Base-by-base conservation (phyloP, 2,888 invertebrate species). In the Gerris lacustris region DNA sequence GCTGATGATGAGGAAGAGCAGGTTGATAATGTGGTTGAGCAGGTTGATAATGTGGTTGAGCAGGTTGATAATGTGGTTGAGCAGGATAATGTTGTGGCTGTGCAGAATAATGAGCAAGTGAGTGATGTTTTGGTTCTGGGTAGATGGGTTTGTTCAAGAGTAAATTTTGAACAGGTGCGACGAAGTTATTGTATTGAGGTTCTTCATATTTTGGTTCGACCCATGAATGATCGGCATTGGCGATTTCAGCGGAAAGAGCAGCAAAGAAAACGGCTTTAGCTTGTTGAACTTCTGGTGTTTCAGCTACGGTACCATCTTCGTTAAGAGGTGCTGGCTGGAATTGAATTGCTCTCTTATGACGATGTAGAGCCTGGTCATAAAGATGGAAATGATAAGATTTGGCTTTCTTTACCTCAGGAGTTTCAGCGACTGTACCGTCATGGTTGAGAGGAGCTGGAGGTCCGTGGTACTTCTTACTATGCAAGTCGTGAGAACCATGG, bases 381-480 rank as follows among this genome's bases (percentile, higher is more conserved):
- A 73, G 73, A 15, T 73, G 73, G 31, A 74, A 72, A 73, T 81
- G 81, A 78, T 78, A 75, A 5, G 81, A 80, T 73, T 81, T 81
- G 63, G 81, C 81, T 71, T 79, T 78, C 66, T 79, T 78, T 6
- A 81, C 81, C 75, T 81, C 81, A 44, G 81, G 78, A 7, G 81
- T 81, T 74, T 81, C 81, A 31, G 74, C 74, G 5, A 74, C 70
- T 17, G 70, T 70, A 11, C 70, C 70, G n/a, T 70, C 70, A 44
- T 70, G 67, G 67, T 70, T 70, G 31, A 70, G 70, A 6, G 70
- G 70, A 63, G 70, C 70, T 82, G 72, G 82, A 31, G 70, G 70
- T 47, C 72, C 71, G n/a, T 68, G 17, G n/a, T 64, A 64, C 55
- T 55, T 55, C 15, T 55, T 55, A 9, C 15, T 15, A 55, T 55